phyloP scores from a whole-genome alignment of 2,888 invertebrate species.

The Scaptomyza reducta region DNA sequence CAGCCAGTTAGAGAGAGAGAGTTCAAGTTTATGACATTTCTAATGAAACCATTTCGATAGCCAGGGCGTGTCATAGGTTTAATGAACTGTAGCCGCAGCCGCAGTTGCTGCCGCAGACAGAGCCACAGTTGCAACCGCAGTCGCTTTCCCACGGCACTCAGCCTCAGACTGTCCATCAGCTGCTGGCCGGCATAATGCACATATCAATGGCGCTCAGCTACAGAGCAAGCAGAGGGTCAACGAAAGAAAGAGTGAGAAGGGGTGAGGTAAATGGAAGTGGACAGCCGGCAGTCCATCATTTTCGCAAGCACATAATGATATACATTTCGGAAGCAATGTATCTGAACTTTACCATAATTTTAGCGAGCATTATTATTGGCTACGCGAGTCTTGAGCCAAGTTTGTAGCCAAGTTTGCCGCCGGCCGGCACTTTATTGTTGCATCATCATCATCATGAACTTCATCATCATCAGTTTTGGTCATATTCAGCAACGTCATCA shows the following conservation, averaged over 20 bases:
- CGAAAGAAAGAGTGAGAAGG: not conserved
- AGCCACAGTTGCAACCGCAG: conserved; percentile 34
- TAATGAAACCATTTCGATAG: conserved; percentile 68
- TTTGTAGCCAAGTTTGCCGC: conserved; percentile 19
- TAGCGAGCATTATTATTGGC: conserved; percentile 69
- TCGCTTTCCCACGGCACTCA: conserved; percentile 68
- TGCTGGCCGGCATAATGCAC: conserved; percentile 36
- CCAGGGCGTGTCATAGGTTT: conserved; percentile 65
- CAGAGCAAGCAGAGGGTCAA: not conserved
- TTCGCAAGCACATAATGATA: conserved; percentile 71
- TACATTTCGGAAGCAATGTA: conserved; percentile 77
- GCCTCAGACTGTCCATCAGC: conserved; percentile 16
- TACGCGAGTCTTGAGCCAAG: conserved; percentile 13
- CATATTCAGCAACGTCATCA: conserved; percentile 11
- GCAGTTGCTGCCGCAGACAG: conserved; percentile 18
- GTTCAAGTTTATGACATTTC: conserved; percentile 76
- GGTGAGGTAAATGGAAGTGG: conserved; percentile 51
- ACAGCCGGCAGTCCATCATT: conserved; percentile 68
- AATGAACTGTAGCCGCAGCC: conserved; percentile 58
- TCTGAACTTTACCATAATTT: conserved; percentile 74
- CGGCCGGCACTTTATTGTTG: conserved; percentile 55
- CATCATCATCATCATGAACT: conserved; percentile 35
- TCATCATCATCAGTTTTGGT: conserved; percentile 3
- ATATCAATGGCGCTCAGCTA: conserved; percentile 24
- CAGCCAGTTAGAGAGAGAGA: conserved; percentile 13